phyloP scores from a whole-genome alignment of 2,888 invertebrate genomes.

The Arctia plantaginis region DNA sequence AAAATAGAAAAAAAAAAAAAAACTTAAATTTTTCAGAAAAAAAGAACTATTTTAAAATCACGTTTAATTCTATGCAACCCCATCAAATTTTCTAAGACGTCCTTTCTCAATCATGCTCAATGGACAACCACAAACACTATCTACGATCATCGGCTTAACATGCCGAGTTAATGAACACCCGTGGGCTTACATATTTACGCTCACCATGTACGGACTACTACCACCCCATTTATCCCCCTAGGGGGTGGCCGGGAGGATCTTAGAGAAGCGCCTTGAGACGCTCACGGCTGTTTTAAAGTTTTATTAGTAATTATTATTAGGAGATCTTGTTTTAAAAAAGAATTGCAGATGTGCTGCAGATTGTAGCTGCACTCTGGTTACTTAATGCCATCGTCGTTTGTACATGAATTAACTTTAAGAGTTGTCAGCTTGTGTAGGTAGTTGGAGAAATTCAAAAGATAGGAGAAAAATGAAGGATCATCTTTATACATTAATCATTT shows the following conservation, averaged over 20 bases:
- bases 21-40: neutral
- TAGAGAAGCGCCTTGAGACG: conserved; percentile 62
- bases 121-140: conserved; percentile 59
- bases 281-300: conserved; percentile 52
- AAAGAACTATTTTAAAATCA: neutral
- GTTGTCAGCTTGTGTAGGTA: neutral
- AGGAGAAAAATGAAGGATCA: neutral
- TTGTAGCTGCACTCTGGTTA: conserved; percentile 1
- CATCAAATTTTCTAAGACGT: conserved; percentile 17
- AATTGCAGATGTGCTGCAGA: conserved; percentile 21
- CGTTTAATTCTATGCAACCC: neutral
- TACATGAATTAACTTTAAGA: neutral
- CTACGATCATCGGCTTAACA: conserved; percentile 78
- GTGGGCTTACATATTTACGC: conserved; percentile 66
- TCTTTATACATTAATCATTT: neutral
- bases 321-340: conserved; percentile 36
- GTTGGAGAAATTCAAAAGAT: neutral
- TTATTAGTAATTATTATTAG: conserved; percentile 54
- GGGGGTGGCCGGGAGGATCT: conserved; percentile 50
- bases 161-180: conserved; percentile 79
- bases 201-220: conserved; percentile 58
- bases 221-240: conserved; percentile 25
- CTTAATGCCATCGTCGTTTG: neutral
- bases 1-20: neutral
- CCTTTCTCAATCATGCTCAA: conserved; percentile 45